Conservation (phyloP, 2,888 invertebrate species). For the Hemicrepidius hirtus region DNA sequence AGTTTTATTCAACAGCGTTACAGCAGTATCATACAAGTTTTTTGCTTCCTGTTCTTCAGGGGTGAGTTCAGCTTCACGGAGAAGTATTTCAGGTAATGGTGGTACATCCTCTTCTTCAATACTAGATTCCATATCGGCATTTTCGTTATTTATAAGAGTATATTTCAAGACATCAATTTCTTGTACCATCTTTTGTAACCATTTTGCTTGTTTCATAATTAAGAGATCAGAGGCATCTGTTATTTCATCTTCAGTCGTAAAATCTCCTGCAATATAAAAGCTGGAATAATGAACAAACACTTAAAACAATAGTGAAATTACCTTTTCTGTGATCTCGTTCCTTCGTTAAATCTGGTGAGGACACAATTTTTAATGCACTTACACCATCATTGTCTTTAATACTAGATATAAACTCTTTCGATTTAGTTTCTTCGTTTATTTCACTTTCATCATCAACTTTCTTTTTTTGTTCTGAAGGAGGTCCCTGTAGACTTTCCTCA, state of each 20-base stretch:
- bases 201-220: conserved; percentile 68
- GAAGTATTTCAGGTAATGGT: conserved; percentile 72
- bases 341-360: conserved; percentile 70
- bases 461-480: conserved; percentile 53
- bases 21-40: conserved; percentile 82
- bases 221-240: conserved; percentile 65
- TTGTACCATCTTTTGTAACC: conserved; percentile 72
- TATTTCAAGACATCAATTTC: conserved; percentile 70
- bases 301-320: conserved; percentile 40
- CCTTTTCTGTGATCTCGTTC: conserved; percentile 68
- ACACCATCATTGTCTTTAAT: conserved; percentile 64
- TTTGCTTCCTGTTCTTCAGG: conserved; percentile 84
- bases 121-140: conserved; percentile 44
- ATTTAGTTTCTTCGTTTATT: conserved; percentile 61
- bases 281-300: too few relatives aligned
- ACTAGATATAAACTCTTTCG: conserved; percentile 65
- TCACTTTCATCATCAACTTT: conserved; percentile 52
- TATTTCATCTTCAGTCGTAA: conserved; percentile 45
- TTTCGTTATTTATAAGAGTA: conserved; percentile 66
- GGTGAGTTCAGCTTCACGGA: conserved; percentile 73
- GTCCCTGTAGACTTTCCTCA: conserved; percentile 61
- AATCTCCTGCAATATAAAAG: conserved; percentile 24
- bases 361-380: conserved; percentile 67
- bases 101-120: conserved; percentile 75
- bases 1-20: conserved; percentile 82